Evolutionary conservation across 2,797 vertebrate species (phyloP).

Genomic region (Mastacembelus armatus): DNA sequence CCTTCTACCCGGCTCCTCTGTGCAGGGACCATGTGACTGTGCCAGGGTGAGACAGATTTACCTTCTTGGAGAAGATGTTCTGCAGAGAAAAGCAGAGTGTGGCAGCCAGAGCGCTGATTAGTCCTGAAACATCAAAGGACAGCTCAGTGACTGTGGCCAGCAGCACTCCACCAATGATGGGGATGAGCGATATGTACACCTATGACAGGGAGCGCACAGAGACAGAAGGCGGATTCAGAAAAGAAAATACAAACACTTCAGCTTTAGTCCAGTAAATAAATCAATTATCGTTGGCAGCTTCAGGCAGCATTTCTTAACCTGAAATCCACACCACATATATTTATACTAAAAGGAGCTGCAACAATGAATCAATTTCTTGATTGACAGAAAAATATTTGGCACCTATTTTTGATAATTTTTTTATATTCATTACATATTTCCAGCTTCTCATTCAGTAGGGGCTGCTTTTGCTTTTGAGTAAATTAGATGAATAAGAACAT

Average conservation of each 20-base stretch:
- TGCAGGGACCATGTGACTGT: not conserved
- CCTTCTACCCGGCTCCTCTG: accelerated
- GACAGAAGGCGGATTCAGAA: conserved; percentile 17
- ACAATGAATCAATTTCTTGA: not conserved
- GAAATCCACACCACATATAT: not conserved
- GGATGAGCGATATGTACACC: conserved; percentile 96
- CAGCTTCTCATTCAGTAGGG: not conserved
- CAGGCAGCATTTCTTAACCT: not conserved
- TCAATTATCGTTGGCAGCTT: not conserved
- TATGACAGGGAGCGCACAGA: conserved; percentile 50
- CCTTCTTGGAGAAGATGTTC: conserved; percentile 99
- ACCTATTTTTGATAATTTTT: no score
- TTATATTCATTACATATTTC: no score
- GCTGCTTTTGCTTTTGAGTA: no score
- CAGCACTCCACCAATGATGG: conserved; percentile 96
- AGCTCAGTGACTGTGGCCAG: conserved; percentile 95
- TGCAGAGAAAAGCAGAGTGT: conserved; percentile 98
- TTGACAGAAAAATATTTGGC: no score
- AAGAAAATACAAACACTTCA: not conserved
- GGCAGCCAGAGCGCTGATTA: conserved; percentile 95
- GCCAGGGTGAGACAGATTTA: conserved; percentile 57
- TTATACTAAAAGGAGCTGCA: not conserved
- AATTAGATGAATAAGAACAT: not conserved
- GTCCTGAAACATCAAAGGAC: conserved; percentile 94
- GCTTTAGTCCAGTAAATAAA: not conserved